Evolutionary conservation across 2,888 invertebrate genomes (phyloP), one percentile per base, ranked within the genome.

Genomic region (Patella depressa): DNA sequence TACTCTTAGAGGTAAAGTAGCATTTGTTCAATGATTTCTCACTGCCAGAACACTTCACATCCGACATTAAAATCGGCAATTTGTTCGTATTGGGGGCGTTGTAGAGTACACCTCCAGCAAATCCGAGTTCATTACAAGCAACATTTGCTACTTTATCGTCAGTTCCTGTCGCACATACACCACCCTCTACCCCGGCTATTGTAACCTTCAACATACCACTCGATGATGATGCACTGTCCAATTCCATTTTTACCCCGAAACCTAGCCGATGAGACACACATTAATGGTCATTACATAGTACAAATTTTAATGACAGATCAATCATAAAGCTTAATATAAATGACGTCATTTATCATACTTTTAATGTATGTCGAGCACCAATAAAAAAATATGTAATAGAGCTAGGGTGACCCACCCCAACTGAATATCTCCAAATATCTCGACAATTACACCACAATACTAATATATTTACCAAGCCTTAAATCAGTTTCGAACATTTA

Each of bases 101-200:
- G 19, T n/a, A n/a, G n/a, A 19, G 65, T n/a, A 65, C 65, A n/a
- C 65, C 65, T 65, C 65, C 65, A 65, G 65, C 65, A 19, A 65
- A 65, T n/a, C 65, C 65, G 7, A 65, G 19, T 65, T 65, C 14
- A n/a, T 19, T 65, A 19, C 65, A 65, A 9, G 65, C 65, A n/a
- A 65, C 65, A n/a, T 65, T 65, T 5, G 65, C 65, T 65, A 19
- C 65, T 19, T 65, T n/a, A n/a, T 65, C 7, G 65, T 65, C 14
- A 19, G 19, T n/a, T n/a, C n/a, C 19, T 11, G 7, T n/a, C n/a
- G 65, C 65, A 9, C 65, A 65, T 19, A 65, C 14, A 19, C 65
- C 65, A n/a, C 65, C 65, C 9, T 65, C n/a, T 19, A 65, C 19
- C 5, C 65, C 65, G n/a, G 7, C n/a, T 19, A 65, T 7, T 11